Conservation (phyloP, 2,797 vertebrate species). For the Microhierax caerulescens region DNA sequence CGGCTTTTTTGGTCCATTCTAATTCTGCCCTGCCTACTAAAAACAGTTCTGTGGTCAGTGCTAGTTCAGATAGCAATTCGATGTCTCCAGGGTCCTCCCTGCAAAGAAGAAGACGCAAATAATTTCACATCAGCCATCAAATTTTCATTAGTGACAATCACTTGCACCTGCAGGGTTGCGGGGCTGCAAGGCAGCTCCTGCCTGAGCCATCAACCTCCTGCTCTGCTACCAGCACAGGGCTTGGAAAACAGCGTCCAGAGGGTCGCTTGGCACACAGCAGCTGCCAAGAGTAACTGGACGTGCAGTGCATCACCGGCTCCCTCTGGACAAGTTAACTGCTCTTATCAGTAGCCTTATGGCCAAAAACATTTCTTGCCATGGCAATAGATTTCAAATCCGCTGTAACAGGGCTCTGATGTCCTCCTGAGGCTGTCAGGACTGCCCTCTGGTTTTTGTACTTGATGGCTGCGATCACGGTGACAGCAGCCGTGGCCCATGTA, state of each 20-base stretch:
- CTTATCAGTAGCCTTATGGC: not conserved
- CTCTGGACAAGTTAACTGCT: not conserved
- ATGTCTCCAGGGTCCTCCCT: not conserved
- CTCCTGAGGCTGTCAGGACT: not conserved
- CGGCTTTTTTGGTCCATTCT: not conserved
- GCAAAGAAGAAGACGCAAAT: not conserved
- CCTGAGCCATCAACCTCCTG: not conserved
- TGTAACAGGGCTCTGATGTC: not conserved
- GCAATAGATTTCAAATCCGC: not conserved
- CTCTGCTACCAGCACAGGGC: not conserved
- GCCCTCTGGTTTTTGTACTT: not conserved
- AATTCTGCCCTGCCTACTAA: not conserved
- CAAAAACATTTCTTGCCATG: not conserved
- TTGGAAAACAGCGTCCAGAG: not conserved
- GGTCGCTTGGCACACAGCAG: not conserved
- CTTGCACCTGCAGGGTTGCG: not conserved
- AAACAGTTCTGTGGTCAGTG: not conserved
- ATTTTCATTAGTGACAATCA: not conserved
- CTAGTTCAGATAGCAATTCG: not conserved
- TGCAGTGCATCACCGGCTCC: fast-evolving
- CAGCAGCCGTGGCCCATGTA: not conserved
- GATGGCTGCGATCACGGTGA: not conserved
- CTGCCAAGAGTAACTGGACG: not conserved
- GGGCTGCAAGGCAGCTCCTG: not conserved
- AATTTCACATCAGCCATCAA: not conserved